These are phyloP conservation scores for Dermochelys coriacea DNA, from an alignment of 2,797 vertebrate genomes.

Conservation along the genomic window DNA sequence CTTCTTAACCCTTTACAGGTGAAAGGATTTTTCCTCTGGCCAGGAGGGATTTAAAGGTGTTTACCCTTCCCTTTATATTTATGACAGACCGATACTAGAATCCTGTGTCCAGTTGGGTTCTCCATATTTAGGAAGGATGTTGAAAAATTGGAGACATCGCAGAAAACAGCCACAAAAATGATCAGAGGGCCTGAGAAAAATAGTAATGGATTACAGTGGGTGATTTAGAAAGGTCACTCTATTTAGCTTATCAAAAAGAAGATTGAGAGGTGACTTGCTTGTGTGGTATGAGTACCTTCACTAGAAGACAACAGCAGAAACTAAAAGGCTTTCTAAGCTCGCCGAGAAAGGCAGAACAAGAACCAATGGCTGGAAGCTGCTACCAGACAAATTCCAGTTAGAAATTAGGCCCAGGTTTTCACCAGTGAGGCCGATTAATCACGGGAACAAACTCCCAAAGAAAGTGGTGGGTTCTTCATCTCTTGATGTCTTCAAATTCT, in stretches of 20 bases:
- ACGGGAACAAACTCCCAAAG: background rate
- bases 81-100: background rate
- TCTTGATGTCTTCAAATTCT: background rate
- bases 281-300: background rate
- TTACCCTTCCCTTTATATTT: too few species aligned
- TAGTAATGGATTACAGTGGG: background rate
- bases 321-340: background rate
- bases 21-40: too few species aligned
- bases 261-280: background rate
- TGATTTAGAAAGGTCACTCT: constrained; percentile 26
- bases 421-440: background rate
- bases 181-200: background rate
- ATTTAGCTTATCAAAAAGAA: constrained; percentile 43
- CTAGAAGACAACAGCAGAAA: background rate
- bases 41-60: too few species aligned
- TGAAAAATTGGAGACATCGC: constrained; percentile 3
- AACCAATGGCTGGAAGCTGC: background rate
- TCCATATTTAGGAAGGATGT: background rate
- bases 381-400: fast-evolving
- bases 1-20: too few species aligned
- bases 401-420: background rate
- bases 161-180: background rate
- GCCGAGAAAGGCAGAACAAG: background rate
- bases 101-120: background rate
- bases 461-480: background rate